Evolutionary conservation across 2,888 invertebrate genomes (phyloP).

Genomic region (Steinernema hermaphroditum): DNA sequence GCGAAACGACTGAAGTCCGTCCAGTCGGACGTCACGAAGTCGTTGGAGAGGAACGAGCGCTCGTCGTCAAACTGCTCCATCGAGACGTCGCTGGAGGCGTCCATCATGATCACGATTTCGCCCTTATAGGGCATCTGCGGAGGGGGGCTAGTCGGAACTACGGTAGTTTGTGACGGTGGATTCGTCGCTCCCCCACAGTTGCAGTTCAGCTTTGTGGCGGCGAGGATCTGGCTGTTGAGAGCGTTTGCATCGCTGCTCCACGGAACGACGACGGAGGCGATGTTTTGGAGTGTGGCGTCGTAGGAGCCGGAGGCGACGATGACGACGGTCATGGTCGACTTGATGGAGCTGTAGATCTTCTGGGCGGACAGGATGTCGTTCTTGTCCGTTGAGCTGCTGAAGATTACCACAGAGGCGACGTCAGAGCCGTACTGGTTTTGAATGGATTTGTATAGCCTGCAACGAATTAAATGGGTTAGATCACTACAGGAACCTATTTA

Average conservation of each 20-base stretch:
- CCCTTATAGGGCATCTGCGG: background rate
- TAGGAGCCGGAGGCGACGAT: background rate
- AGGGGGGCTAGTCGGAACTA: background rate
- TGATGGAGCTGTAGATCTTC: background rate
- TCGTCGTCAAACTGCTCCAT: background rate
- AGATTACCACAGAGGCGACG: background rate
- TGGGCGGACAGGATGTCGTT: background rate
- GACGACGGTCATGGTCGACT: background rate
- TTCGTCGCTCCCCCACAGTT: background rate
- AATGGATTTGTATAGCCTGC: background rate
- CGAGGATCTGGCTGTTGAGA: background rate
- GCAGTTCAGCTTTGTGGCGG: background rate
- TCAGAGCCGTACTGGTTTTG: background rate
- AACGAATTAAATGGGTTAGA: background rate
- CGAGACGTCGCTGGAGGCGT: background rate
- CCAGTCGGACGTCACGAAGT: background rate
- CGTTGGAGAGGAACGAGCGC: conserved; percentile 4
- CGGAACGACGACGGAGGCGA: background rate
- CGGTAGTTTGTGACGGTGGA: background rate
- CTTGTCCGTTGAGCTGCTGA: background rate
- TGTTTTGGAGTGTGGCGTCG: background rate
- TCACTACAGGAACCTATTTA: no score
- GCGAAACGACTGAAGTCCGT: background rate
- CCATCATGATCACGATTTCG: background rate
- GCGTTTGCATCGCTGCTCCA: background rate